Evolutionary conservation across 2,113 vertebrate species (phyloP).

Genomic region (Chloropsis hardwickii): DNA sequence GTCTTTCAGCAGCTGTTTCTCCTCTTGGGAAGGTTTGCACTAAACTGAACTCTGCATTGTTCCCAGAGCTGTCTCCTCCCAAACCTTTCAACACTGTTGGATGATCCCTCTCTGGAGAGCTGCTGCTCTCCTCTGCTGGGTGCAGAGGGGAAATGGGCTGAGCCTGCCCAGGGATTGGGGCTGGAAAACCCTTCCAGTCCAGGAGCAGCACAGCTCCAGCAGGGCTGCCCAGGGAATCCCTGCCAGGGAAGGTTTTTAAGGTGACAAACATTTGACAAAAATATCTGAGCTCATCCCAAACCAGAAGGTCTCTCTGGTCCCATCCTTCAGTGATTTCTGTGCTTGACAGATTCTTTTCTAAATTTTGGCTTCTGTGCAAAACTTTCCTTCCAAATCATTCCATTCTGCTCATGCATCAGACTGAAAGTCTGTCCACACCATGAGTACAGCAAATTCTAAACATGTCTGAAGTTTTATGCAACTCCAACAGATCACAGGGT

Average conservation of each 20-base stretch:
- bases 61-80: slow-evolving; percentile 4
- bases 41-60: neutral
- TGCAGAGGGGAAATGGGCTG: neutral
- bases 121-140: neutral
- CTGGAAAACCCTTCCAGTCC: too few species aligned
- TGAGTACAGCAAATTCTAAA: neutral
- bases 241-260: neutral
- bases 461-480: neutral
- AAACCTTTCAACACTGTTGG: neutral
- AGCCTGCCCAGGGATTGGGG: neutral
- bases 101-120: neutral
- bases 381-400: neutral
- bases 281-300: neutral
- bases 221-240: neutral
- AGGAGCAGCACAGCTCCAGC: too few species aligned
- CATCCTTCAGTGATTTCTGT: neutral
- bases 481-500: slow-evolving; percentile 3
- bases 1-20: neutral
- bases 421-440: neutral
- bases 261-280: neutral
- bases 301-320: neutral
- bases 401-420: neutral
- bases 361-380: neutral
- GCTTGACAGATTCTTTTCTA: neutral
- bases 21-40: neutral